Evolutionary conservation across 2,113 vertebrate species (phyloP).

Genomic region (Mirounga angustirostris): DNA sequence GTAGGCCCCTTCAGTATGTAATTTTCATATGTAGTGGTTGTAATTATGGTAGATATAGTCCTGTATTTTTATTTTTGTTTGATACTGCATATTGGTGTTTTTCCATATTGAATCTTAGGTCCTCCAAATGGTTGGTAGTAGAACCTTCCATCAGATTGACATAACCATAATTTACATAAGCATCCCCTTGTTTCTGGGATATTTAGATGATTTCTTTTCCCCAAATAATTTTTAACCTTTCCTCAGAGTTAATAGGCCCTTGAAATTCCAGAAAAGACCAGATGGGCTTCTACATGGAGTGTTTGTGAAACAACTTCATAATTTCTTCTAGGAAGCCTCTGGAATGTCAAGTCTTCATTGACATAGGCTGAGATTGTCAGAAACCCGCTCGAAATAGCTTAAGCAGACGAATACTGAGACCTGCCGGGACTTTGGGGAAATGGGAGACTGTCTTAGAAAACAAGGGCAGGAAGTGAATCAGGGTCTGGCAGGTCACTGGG

Average conservation of each 20-base stretch:
- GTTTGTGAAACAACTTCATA: not conserved
- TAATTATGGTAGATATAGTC: not conserved
- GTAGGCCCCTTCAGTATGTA: not conserved
- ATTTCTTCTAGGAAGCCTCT: not conserved
- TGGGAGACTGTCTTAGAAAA: not conserved
- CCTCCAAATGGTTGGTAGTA: not conserved
- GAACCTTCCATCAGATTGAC: not conserved
- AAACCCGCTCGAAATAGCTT: slow-evolving; percentile 12
- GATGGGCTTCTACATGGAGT: not conserved
- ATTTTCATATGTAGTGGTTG: not conserved
- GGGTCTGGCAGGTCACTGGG: not conserved
- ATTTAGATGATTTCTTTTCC: not conserved
- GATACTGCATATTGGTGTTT: not conserved
- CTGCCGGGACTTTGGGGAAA: not conserved
- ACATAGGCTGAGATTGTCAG: not conserved
- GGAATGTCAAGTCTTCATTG: not conserved
- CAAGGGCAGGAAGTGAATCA: not conserved
- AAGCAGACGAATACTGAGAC: not conserved
- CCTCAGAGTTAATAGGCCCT: not conserved
- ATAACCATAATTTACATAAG: not conserved
- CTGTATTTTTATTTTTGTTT: not conserved
- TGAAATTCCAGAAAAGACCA: not conserved
- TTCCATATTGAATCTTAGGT: not conserved
- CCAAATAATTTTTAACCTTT: not conserved
- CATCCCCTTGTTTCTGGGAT: not conserved